phyloP scores from a whole-genome alignment of 2,113 vertebrate species.

The Rhagologus leucostigma region DNA sequence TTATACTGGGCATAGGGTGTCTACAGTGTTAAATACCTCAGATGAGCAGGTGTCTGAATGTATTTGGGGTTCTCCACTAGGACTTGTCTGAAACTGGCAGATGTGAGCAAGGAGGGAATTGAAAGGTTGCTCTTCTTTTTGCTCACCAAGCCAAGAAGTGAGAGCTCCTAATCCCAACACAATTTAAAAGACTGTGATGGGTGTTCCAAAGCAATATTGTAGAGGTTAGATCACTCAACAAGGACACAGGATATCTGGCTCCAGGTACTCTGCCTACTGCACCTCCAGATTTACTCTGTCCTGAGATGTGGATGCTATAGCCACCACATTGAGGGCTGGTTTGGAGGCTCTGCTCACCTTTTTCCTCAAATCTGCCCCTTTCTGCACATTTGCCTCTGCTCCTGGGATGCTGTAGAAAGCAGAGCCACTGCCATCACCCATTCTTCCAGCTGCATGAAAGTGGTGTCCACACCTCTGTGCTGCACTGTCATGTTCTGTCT shows the following conservation, averaged over 20 bases:
- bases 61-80: background rate
- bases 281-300: background rate
- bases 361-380: background rate
- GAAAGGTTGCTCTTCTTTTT: background rate
- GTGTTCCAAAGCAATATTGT: background rate
- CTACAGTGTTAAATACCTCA: background rate
- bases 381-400: background rate
- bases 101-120: background rate
- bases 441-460: background rate
- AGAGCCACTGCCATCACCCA: background rate
- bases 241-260: background rate
- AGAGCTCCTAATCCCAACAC: background rate
- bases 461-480: background rate
- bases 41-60: background rate
- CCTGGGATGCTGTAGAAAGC: background rate
- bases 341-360: background rate
- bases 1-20: fast-evolving
- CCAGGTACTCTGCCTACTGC: background rate
- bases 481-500: background rate
- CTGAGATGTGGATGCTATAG: background rate
- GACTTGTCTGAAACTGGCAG: background rate
- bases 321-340: background rate
- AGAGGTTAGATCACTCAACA: background rate
- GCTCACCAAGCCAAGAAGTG: background rate
- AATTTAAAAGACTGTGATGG: background rate